Conservation (phyloP, 2,797 vertebrate species). For the Sebastes melanostomus region DNA sequence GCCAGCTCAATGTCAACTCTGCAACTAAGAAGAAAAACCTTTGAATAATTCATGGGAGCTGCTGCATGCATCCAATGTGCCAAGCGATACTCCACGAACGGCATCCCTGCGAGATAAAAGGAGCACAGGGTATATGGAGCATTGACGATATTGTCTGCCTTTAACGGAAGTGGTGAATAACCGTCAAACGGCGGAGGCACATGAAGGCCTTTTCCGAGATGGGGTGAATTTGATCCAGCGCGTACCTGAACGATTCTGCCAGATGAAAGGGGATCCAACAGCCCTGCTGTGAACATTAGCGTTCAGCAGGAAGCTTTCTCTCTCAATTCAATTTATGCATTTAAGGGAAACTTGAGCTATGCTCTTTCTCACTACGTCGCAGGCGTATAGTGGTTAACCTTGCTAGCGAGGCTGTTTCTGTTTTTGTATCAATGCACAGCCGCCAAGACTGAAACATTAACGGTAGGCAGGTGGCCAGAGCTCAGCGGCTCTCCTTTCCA, state of each 20-base stretch:
- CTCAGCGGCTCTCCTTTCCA: conserved; percentile 19
- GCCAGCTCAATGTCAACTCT: conserved; percentile 59
- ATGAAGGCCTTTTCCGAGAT: conserved; percentile 45
- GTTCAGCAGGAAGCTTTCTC: conserved; percentile 25
- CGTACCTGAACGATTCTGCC: conserved; percentile 38
- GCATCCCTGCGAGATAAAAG: conserved; percentile 56
- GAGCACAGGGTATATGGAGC: conserved; percentile 27
- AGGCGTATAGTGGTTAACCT: conserved; percentile 29
- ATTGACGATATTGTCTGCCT: conserved; percentile 40
- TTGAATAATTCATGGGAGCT: conserved; percentile 68
- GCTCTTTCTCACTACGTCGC: background rate
- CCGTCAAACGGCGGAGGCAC: conserved; percentile 59
- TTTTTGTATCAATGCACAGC: background rate
- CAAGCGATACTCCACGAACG: conserved; percentile 29
- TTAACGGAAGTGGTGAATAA: conserved; percentile 47
- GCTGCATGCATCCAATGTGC: conserved; percentile 40
- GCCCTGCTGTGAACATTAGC: conserved; percentile 29
- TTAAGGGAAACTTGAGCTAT: conserved; percentile 16
- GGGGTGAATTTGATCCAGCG: conserved; percentile 28
- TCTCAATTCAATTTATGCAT: conserved; percentile 18
- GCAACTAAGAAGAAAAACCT: conserved; percentile 46
- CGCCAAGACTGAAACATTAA: conserved; percentile 11
- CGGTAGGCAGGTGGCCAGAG: conserved; percentile 44
- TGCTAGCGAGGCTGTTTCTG: conserved; percentile 8
- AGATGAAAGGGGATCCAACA: conserved; percentile 31